A percentile compares a stretch with the other conserved stretches of the same genome.
phyloP scores from a whole-genome alignment of 2,113 vertebrate species.

The Bubo blakistoni region DNA sequence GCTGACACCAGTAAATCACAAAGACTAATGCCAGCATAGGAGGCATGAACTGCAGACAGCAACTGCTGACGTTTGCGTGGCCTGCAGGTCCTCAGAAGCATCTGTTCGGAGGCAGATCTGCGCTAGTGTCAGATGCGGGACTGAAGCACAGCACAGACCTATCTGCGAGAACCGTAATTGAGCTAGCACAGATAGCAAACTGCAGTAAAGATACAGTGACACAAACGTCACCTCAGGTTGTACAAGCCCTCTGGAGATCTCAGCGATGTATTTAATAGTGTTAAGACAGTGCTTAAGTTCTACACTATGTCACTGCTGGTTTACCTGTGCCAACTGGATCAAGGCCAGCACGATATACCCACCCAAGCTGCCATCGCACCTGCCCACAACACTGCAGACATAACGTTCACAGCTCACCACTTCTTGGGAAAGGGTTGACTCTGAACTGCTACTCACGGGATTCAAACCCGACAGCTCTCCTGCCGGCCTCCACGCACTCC shows the following conservation, averaged over 20 bases:
- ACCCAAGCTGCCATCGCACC: slow-evolving; percentile 20
- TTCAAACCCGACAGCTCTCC: background rate
- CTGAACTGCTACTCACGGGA: background rate
- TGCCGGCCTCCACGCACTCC: background rate
- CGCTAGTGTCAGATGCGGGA: background rate
- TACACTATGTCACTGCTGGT: background rate
- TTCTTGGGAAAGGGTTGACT: background rate
- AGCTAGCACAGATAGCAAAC: background rate
- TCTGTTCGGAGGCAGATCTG: background rate
- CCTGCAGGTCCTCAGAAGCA: background rate
- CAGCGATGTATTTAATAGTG: background rate
- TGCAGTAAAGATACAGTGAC: background rate
- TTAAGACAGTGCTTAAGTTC: slow-evolving; percentile 15
- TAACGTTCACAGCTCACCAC: background rate
- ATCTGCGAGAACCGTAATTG: background rate
- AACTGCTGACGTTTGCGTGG: background rate
- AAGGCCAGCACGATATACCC: background rate
- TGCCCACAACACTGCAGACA: background rate
- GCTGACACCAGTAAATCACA: background rate
- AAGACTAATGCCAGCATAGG: background rate
- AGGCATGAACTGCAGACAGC: background rate
- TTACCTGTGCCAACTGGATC: slow-evolving; percentile 54
- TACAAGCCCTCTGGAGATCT: slow-evolving; percentile 22
- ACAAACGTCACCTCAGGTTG: background rate
- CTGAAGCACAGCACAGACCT: background rate